These are phyloP conservation scores for Papilio demoleus DNA, from an alignment of 2,888 invertebrate species.

Conservation along the genomic window DNA sequence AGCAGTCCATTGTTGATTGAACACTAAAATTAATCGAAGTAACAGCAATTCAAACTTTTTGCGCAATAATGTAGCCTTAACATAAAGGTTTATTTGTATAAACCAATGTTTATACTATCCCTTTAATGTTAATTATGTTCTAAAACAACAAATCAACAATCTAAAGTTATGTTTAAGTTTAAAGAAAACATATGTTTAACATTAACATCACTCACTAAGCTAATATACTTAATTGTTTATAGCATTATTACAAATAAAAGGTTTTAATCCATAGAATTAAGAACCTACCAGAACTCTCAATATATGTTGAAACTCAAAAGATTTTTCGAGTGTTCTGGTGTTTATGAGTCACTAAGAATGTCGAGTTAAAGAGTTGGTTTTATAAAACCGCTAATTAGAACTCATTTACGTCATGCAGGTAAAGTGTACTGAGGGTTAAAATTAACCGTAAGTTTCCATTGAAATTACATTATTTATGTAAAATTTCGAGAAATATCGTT, in stretches of 20 bases:
- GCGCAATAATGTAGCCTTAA: too few species aligned
- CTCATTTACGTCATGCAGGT: neutral
- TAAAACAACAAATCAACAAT: constrained; percentile 12
- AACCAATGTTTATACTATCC: neutral
- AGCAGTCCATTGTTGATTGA: too few species aligned
- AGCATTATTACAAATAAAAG: neutral
- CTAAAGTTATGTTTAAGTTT: constrained; percentile 23
- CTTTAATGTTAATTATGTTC: constrained; percentile 29
- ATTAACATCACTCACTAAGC: neutral
- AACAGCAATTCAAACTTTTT: too few species aligned
- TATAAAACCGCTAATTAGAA: constrained; percentile 22
- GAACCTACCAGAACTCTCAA: too few species aligned
- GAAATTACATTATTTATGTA: neutral
- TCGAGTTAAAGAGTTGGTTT: constrained; percentile 13
- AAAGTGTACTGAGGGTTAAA: neutral
- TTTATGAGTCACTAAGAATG: neutral
- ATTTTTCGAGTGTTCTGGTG: neutral
- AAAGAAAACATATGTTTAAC: neutral
- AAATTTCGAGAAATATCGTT: too few species aligned
- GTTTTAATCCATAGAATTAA: too few species aligned
- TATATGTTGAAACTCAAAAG: neutral
- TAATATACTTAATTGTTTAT: neutral
- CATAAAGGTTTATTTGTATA: too few species aligned
- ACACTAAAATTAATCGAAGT: too few species aligned
- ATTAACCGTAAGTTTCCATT: neutral